Evolutionary conservation across 2,888 invertebrate genomes (phyloP), one percentile per base, ranked within the genome.

Genomic region (Bombylius discolor): DNA sequence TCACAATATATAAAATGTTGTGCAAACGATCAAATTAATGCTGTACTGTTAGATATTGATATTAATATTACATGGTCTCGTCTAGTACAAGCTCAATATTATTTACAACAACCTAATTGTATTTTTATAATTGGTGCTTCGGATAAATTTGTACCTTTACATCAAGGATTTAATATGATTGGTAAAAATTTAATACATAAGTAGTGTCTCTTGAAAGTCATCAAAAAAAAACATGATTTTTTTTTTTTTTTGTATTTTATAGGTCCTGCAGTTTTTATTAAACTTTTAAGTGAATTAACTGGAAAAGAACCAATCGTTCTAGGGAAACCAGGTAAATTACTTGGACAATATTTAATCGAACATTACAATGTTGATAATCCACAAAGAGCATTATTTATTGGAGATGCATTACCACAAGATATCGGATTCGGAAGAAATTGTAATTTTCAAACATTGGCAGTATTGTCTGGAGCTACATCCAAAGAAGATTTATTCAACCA

Each of bases 391-490:
- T 71, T 93, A 9, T 89, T 92, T 78, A 82, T 92, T 64, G 92
- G 92, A 47, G 92, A 92, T 69, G 82, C 85, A 82, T 78, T 86
- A 49, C 82, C 83, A 57, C 88, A 89, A 65, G 92, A 92, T 70
- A 81, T 92, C 49, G 77, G 79, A 4, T 80, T 91, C 62, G 91
- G 87, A 0, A 81, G 78, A 59, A 76, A 78, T 9, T 81, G 80
- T 60, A 87, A 87, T 0, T 81, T 88, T 67, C 79, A 81, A 65
- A 86, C 89, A 0, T 69, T 91, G 39, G 72, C 89, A 12, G 85
- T 91, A 0, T 75, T 89, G 8, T 83, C 84, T 1, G 71, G 71
- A n/a, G 63, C 63, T 14, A 61, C 64, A 9, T 62, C 63, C 49
- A 66, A 66, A 46, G 64, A 39, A 4, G 51, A 51, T 32, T 47